Conservation (phyloP, 2,888 invertebrate genomes). For the Phalera bucephala region DNA sequence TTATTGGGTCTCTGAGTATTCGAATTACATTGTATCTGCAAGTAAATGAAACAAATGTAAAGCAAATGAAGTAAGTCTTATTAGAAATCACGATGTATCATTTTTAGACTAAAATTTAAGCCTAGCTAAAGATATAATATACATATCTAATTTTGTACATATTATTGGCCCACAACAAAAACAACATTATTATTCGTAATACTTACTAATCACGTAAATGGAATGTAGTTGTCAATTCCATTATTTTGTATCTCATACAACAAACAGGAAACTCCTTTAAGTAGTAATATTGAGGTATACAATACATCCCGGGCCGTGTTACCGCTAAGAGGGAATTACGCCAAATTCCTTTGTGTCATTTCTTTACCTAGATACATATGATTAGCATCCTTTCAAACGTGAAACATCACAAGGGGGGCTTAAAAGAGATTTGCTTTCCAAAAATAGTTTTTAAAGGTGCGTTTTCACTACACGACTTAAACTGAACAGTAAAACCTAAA, state of each 20-base stretch:
- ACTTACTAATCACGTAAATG: constrained; percentile 21
- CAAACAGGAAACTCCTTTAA: constrained; percentile 16
- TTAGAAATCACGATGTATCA: too few relatives aligned
- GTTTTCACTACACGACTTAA: background rate
- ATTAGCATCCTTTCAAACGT: constrained; percentile 23
- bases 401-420: constrained; percentile 5
- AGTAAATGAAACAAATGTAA: too few relatives aligned
- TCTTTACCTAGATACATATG: constrained; percentile 14
- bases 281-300: constrained; percentile 17
- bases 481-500: constrained; percentile 4
- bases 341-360: constrained; percentile 27
- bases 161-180: background rate
- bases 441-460: constrained; percentile 14
- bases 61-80: too few relatives aligned
- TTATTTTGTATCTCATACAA: constrained; percentile 7
- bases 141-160: too few relatives aligned
- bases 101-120: too few relatives aligned
- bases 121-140: too few relatives aligned
- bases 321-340: constrained; percentile 26
- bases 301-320: constrained; percentile 7
- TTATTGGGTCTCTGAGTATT: too few relatives aligned
- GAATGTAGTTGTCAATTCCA: constrained; percentile 15
- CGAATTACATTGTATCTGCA: too few relatives aligned
- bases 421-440: constrained; percentile 12
- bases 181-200: constrained; percentile 6